Base-by-base conservation (phyloP, 2,797 vertebrate species). In the Kryptolebias ocellatus region DNA sequence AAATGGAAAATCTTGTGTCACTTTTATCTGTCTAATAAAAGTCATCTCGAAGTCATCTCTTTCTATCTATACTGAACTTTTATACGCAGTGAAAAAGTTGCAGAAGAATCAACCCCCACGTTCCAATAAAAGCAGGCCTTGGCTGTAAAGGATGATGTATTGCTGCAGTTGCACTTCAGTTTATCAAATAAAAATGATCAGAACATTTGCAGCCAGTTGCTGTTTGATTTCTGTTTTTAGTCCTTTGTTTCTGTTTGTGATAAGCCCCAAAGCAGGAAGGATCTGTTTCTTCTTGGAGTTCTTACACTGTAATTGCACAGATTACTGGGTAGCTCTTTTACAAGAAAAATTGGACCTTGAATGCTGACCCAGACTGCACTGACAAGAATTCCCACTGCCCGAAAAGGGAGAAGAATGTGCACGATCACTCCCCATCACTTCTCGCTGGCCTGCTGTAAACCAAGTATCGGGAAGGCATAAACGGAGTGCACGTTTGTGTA, bases 361-460 rank as follows among this genome's bases (percentile, higher is more conserved):
- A 60, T 1, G 42, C 54, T 74, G 76, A 77, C 81, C 83, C 81
- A 72, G 83, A 86, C 60, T 39, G 51, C 70, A 50, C 64, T 31
- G 67, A 79, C 67, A 69, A 42, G 66, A 51, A 77, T 77, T 80
- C 75, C 69, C 80, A 78, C 87, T 91, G 90, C 92, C 92, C 57
- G 70, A 93, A 93, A 94, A 94, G 90, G 92, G 66, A 92, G 83
- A 94, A 93, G 88, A 93, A 93, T 93, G 90, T 85, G 50, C 63
- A 27, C 29, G 51, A 74, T 87, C 80, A 66, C 85, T 89, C 82
- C 77, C 73, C 70, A 71, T 83, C 83, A 54, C 71, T 73, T 63
- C 83, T 79, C n/a, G 46, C 67, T 47, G 63, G 64, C 74, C 76
- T 80, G 81, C 64, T 89, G 81, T 93, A 94, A 93, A 92, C 91